phyloP scores from a whole-genome alignment of 2,113 vertebrate species.

The Larimichthys polyactis region DNA sequence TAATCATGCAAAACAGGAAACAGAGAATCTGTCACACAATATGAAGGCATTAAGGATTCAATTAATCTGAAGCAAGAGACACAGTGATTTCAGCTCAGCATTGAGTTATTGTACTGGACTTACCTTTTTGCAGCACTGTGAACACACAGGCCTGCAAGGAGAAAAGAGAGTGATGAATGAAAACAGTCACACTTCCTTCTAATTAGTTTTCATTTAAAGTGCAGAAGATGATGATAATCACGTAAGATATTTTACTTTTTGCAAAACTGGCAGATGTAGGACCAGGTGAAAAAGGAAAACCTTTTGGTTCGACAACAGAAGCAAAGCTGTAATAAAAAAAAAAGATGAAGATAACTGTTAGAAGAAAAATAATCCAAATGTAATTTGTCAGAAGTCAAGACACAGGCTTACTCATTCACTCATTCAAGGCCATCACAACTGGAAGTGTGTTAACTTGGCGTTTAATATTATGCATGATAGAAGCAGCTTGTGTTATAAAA shows the following conservation, averaged over 20 bases:
- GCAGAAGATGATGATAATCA: background rate
- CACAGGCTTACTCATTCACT: background rate
- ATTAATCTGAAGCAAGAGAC: too few relatives aligned
- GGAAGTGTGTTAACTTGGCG: background rate
- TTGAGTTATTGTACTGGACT: constrained; percentile 38
- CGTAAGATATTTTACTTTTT: constrained; percentile 89
- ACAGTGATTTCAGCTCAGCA: background rate
- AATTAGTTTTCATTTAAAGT: background rate
- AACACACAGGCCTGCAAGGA: constrained; percentile 92
- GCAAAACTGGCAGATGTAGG: constrained; percentile 98
- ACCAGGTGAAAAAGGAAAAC: constrained; percentile 99
- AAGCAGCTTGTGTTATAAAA: background rate
- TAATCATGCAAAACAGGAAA: background rate
- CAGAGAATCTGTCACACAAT: too few relatives aligned
- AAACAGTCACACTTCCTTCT: background rate
- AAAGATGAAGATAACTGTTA: background rate
- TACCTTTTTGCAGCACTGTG: constrained; percentile 99
- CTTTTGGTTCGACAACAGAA: constrained; percentile 98
- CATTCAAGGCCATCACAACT: background rate
- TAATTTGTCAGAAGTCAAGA: background rate
- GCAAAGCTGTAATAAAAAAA: constrained; percentile 88
- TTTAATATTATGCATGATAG: background rate
- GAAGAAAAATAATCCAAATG: background rate
- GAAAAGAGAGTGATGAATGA: background rate
- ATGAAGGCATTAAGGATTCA: too few relatives aligned